Percentiles rank a stretch among this genome's conserved stretches.
phyloP scores from a whole-genome alignment of 2,113 vertebrate species.

The Crotalus tigris region DNA sequence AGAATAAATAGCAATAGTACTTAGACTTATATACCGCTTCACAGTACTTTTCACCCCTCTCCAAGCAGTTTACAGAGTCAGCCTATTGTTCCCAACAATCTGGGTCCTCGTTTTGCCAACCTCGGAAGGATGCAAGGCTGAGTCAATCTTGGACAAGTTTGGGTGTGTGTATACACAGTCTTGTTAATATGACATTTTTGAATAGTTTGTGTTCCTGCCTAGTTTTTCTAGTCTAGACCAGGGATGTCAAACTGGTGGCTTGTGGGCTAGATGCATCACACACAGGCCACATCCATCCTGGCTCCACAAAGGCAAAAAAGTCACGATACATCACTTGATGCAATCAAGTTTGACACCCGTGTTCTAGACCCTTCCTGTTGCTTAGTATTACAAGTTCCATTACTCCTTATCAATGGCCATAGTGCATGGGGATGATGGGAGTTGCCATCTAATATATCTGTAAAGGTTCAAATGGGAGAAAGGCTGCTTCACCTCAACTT shows the following conservation, averaged over 20 bases:
- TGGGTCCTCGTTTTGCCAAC: too few species aligned
- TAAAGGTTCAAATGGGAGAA: neutral
- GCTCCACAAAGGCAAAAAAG: too few species aligned
- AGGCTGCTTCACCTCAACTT: neutral
- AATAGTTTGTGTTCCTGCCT: neutral
- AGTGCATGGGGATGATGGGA: neutral
- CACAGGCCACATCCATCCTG: too few species aligned
- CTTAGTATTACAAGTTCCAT: neutral
- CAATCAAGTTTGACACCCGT: too few species aligned
- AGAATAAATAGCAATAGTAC: neutral
- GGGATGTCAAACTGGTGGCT: too few species aligned
- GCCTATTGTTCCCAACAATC: too few species aligned
- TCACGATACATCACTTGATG: too few species aligned
- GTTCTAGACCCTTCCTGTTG: neutral
- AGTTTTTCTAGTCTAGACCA: neutral
- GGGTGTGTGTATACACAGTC: neutral
- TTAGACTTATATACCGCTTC: too few species aligned
- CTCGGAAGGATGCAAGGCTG: too few species aligned
- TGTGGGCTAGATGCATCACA: too few species aligned
- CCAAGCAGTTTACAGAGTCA: too few species aligned
- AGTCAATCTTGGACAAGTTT: neutral
- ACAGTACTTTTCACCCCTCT: too few species aligned
- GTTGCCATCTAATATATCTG: neutral
- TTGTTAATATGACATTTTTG: neutral
- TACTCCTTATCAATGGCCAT: neutral